phyloP scores from a whole-genome alignment of 2,797 vertebrate species.

The Clarias fuscus region DNA sequence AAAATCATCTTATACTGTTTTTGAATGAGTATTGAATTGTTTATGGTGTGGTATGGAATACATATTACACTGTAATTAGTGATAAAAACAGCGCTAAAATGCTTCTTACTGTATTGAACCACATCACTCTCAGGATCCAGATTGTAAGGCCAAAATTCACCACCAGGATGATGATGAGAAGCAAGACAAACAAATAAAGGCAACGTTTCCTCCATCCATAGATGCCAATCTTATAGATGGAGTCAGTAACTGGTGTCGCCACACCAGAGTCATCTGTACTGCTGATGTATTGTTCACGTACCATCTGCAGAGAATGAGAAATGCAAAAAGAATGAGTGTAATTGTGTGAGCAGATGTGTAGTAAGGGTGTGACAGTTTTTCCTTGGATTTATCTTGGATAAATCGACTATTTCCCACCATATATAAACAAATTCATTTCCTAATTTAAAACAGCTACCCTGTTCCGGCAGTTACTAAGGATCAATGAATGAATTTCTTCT shows the following conservation, averaged over 20 bases:
- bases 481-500: not conserved
- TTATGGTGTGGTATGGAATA: not conserved
- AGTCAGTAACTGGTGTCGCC: conserved; percentile 69
- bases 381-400: not conserved
- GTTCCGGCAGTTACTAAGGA: not conserved
- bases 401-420: not conserved
- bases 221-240: conserved; percentile 90
- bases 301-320: conserved; percentile 79
- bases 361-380: not conserved
- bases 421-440: not conserved
- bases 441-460: not conserved
- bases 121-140: conserved; percentile 96
- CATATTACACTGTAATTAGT: not conserved
- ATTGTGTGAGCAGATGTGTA: not conserved
- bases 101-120: conserved; percentile 88
- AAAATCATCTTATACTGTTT: conserved; percentile 1
- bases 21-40: conserved; percentile 3
- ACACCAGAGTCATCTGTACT: conserved; percentile 78
- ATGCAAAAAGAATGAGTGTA: not conserved
- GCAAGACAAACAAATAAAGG: conserved; percentile 91
- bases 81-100: not conserved
- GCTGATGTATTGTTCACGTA: conserved; percentile 86
- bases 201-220: conserved; percentile 97
- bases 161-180: conserved; percentile 86
- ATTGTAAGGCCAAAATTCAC: conserved; percentile 92